phyloP scores from a whole-genome alignment of 2,113 vertebrate genomes.

The Hymenochirus boettgeri region DNA sequence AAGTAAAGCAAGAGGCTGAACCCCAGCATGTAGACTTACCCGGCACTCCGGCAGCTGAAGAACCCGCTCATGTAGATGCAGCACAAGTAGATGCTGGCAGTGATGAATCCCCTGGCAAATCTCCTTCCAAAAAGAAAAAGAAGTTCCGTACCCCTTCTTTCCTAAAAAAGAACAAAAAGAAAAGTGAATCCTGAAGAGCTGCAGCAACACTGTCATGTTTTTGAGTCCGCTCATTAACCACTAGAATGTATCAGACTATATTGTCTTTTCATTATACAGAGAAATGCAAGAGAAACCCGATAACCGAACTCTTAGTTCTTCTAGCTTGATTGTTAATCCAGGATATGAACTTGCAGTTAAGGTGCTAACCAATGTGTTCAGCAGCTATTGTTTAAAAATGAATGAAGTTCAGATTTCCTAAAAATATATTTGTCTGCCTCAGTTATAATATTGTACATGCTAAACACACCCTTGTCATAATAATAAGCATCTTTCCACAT shows the following conservation, averaged over 20 bases:
- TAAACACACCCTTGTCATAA: too few species aligned
- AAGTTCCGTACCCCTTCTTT: conserved; percentile 98
- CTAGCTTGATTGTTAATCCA: conserved; percentile 43
- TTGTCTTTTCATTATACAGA: conserved; percentile 54
- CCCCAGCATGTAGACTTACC: conserved; percentile 51
- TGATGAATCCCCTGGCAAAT: conserved; percentile 94
- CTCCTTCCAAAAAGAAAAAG: conserved; percentile 98
- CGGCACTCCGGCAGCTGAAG: conserved; percentile 64
- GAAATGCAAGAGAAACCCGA: conserved; percentile 57
- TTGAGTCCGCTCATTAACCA: conserved; percentile 66
- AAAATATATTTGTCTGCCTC: too few species aligned
- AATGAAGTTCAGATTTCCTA: too few species aligned
- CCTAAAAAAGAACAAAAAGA: conserved; percentile 98
- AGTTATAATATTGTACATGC: not conserved
- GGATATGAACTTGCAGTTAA: conserved; percentile 49
- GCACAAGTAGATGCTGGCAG: conserved; percentile 74
- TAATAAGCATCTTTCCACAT: too few species aligned
- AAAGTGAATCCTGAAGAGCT: conserved; percentile 79
- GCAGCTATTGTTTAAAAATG: conserved; percentile 49
- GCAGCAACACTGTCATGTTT: conserved; percentile 56
- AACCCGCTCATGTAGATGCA: conserved; percentile 65
- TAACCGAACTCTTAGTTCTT: too few species aligned
- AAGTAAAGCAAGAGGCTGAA: conserved; percentile 59
- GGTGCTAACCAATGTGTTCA: conserved; percentile 57
- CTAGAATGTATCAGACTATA: conserved; percentile 75